Percentiles rank a stretch among this genome's conserved stretches.
These are phyloP conservation scores for Habroteleia sp. DNA, from an alignment of 2,888 invertebrate species.

Conservation along the genomic window DNA sequence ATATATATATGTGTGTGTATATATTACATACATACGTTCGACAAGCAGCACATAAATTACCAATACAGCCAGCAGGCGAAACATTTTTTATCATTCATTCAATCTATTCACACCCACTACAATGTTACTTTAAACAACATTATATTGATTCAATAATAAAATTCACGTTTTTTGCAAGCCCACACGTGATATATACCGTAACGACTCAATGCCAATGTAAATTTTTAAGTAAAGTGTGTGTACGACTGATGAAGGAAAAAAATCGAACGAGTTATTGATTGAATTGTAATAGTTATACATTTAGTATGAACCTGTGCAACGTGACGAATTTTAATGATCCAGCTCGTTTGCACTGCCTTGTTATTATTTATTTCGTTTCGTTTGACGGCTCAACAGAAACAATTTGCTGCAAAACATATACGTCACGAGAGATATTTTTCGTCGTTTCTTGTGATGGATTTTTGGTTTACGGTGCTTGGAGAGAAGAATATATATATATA, in stretches of 20 bases:
- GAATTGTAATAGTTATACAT: slow-evolving; percentile 43
- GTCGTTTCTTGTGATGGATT: too few relatives aligned
- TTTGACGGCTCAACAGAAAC: neutral
- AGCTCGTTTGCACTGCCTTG: slow-evolving; percentile 7
- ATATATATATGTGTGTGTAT: slow-evolving; percentile 1
- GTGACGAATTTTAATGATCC: slow-evolving; percentile 50
- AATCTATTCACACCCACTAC: slow-evolving; percentile 61
- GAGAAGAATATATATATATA: too few relatives aligned
- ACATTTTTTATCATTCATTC: slow-evolving; percentile 61
- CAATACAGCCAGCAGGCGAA: slow-evolving; percentile 41
- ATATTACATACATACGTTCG: neutral
- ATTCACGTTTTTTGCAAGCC: slow-evolving; percentile 52
- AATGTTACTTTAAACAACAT: slow-evolving; percentile 52
- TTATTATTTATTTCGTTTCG: slow-evolving; percentile 27
- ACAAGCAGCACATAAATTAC: slow-evolving; percentile 40
- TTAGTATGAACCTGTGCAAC: slow-evolving; percentile 44
- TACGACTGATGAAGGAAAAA: slow-evolving; percentile 39
- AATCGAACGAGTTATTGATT: slow-evolving; percentile 53
- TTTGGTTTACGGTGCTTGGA: too few relatives aligned
- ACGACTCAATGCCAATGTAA: slow-evolving; percentile 60
- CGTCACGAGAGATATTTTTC: neutral
- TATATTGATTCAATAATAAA: slow-evolving; percentile 58
- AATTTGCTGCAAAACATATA: slow-evolving; percentile 21
- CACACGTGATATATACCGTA: slow-evolving; percentile 57
- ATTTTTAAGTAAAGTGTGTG: slow-evolving; percentile 44